Conservation (phyloP, 1,140 invertebrate genomes). For the Dendrolimus punctatus region DNA sequence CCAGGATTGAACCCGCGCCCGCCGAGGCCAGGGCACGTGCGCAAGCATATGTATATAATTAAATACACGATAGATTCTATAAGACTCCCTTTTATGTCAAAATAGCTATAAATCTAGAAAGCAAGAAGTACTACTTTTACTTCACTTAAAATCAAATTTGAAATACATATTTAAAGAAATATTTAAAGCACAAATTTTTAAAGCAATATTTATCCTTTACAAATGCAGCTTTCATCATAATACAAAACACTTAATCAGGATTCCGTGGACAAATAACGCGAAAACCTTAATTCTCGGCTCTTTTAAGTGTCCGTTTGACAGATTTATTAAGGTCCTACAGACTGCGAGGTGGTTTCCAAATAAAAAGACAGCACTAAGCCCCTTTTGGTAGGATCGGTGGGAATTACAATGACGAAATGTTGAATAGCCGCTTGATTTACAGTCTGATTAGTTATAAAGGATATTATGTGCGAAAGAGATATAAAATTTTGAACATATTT, state of each 20-base stretch:
- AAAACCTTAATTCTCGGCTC: conserved; percentile 34
- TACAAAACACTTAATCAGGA: conserved; percentile 22
- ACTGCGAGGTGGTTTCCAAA: conserved; percentile 19
- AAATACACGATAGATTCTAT: too few species aligned
- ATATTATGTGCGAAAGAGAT: not conserved
- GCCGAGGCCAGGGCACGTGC: too few species aligned
- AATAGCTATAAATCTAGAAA: too few species aligned
- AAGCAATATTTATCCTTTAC: too few species aligned
- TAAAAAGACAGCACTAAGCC: conserved; percentile 27
- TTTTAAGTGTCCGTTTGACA: conserved; percentile 31
- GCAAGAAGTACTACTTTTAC: too few species aligned
- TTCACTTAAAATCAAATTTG: too few species aligned
- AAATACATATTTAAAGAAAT: too few species aligned
- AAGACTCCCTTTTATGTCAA: too few species aligned
- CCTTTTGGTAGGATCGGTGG: conserved; percentile 19
- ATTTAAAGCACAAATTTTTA: too few species aligned
- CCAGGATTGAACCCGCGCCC: too few species aligned
- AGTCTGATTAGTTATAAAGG: conserved; percentile 24
- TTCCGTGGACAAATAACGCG: conserved; percentile 38
- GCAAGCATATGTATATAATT: too few species aligned
- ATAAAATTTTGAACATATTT: too few species aligned
- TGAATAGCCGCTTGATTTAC: conserved; percentile 14
- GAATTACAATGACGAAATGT: conserved; percentile 23
- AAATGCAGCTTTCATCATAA: not conserved
- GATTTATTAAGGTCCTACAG: conserved; percentile 52